Evolutionary conservation across 1,140 invertebrate genomes (phyloP).

Genomic region (Cyclargus thomasi): DNA sequence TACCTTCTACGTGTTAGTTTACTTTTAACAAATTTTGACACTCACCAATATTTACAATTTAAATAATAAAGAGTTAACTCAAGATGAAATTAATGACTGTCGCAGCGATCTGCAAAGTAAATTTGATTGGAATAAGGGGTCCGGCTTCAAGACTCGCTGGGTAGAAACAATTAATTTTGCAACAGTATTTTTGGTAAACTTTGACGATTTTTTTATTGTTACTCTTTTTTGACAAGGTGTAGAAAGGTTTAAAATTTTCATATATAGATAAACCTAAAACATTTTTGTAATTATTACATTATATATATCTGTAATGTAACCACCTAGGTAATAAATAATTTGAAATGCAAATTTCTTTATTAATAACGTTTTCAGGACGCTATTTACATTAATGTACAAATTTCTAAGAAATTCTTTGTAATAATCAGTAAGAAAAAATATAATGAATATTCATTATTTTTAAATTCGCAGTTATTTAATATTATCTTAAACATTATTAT

Average conservation of each 20-base stretch:
- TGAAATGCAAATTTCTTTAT: neutral
- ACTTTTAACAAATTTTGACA: neutral
- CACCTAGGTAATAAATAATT: no score
- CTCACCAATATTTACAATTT: neutral
- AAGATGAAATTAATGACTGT: neutral
- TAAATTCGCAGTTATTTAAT: neutral
- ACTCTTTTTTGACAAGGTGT: no score
- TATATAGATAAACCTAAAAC: no score
- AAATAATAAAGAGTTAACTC: neutral
- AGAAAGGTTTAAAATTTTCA: no score
- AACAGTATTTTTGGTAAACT: no score
- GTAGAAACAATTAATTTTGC: no score
- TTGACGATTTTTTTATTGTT: no score
- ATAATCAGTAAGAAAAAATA: neutral
- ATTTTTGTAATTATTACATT: no score
- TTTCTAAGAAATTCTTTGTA: neutral
- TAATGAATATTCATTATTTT: neutral
- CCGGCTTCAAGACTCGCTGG: no score
- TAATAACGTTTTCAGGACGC: neutral
- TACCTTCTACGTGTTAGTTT: neutral
- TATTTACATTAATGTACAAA: neutral
- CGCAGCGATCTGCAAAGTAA: neutral
- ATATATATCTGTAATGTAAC: no score
- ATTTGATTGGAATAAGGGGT: neutral
- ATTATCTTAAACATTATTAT: neutral